phyloP scores from a whole-genome alignment of 1,140 invertebrate genomes.

The Brachionus manjavacas region DNA sequence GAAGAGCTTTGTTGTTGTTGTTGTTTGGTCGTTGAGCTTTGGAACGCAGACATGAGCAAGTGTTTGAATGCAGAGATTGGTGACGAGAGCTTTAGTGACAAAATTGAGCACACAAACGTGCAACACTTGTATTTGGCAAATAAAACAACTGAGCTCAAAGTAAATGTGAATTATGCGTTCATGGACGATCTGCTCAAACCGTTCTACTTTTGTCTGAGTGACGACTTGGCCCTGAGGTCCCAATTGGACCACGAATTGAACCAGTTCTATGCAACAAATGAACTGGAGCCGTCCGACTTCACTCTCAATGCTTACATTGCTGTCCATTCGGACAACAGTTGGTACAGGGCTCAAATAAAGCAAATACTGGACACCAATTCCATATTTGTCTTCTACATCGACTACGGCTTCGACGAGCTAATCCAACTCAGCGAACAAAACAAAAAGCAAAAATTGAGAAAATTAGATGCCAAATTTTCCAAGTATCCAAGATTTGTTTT shows the following conservation, averaged over 20 bases:
- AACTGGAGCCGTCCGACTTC: background rate
- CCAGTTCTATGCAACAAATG: background rate
- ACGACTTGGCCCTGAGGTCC: background rate
- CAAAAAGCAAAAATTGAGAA: background rate
- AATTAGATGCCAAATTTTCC: background rate
- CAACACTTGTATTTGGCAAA: background rate
- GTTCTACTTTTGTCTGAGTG: conserved; percentile 16
- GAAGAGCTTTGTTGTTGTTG: background rate
- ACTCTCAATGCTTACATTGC: background rate
- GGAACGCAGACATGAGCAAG: background rate
- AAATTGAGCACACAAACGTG: background rate
- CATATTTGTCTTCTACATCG: background rate
- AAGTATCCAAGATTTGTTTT: background rate
- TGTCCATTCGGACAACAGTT: background rate
- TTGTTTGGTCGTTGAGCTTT: background rate
- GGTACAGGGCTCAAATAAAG: conserved; percentile 24
- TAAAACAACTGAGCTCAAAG: conserved; percentile 27
- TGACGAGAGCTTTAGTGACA: background rate
- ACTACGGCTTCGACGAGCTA: conserved; percentile 12
- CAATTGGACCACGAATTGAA: background rate
- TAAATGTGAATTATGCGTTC: background rate
- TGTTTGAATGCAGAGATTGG: background rate
- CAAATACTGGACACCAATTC: background rate
- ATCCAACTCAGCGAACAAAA: background rate
- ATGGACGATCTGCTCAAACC: conserved; percentile 8